Evolutionary conservation across 2,113 vertebrate species (phyloP), one percentile per base, ranked within the genome.

Genomic region (Rhea americana): DNA sequence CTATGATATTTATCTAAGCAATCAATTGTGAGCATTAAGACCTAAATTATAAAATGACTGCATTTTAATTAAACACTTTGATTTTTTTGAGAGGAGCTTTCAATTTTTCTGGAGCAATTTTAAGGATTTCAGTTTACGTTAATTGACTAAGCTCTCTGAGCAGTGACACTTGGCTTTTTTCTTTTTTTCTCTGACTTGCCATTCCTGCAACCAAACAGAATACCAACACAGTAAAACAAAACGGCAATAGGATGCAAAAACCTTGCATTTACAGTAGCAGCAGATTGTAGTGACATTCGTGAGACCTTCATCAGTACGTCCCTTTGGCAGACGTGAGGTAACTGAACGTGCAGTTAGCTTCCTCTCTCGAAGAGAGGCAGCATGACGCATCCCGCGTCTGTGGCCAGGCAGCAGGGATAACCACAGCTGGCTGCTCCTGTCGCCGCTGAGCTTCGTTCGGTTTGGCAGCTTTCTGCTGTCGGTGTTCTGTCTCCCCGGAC

Each of bases 391-490:
- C 13, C 47, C n/a, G 32, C 24, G 47, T 48, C 6, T 15, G 47
- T 32, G 32, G 30, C 47, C 47, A 11, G n/a, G 22, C 8, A 35
- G 16, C 32, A 5, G 45, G 62, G 66, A 17, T 24, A 25, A 7
- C 67, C 7, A 13, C 67, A 70, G 45, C 13, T 48, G 68, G 8
- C 56, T 39, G 72, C 8, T 45, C 6, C 21, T 71, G 20, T 30
- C 7, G 1, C 35, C 7, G 18, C 6, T 2, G 6, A 4, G 37
- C 70, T 35, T 11, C 15, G 43, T 25, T n/a, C n/a, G 26, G 45
- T 37, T 5, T 30, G 20, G 0, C 5, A 28, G 22, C 2, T 47
- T 51, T 30, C 59, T 4, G 1, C 15, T 20, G 8, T 6, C 1
- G 7, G 39, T 47, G 22, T 2, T 21, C 9, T 24, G 32, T 2